Evolutionary conservation across 2,797 vertebrate species (phyloP), one percentile per base, ranked within the genome.

Genomic region (Antennarius maculatus): DNA sequence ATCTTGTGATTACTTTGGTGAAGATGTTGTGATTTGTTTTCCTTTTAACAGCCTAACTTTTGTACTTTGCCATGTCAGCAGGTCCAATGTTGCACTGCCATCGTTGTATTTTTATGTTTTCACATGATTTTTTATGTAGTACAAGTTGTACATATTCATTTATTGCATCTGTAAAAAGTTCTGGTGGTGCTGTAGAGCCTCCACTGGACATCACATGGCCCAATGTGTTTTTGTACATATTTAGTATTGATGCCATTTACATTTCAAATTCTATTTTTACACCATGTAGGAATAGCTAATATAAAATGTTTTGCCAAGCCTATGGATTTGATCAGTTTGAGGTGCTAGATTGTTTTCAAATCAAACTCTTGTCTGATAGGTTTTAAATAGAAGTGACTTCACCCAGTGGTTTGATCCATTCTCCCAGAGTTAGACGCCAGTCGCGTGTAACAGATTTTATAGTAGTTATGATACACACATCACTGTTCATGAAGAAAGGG

Each of bases 21-120:
- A 37, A 45, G 59, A 57, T 69, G 63, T 74, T 66, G 63, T 78
- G 49, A 61, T 34, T 66, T 74, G 70, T 74, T 41, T 76, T 80
- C 7, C 65, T 69, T 64, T 68, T 66, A 70, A 74, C 60, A 55
- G 42, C 56, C 63, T 69, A 70, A 69, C 42, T 23, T 12, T 69
- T 76, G 51, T 82, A 71, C 52, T 82, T 72, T 61, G 72, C 62
- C 76, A 87, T 86, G 61, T 91, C 85, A 84, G 82, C 87, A 70
- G 83, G 84, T 85, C 82, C 88, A 87, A 87, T 76, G 71, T 85
- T 79, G 70, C 80, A 82, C 71, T 89, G 68, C 85, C 34, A 31
- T 55, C 43, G 48, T 46, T 37, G 3, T 45, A 6, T 64, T 61
- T 18, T 47, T 29, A 17, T 46, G 65, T 48, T 49, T 13, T 53